Percentiles rank a stretch among this genome's conserved stretches.
phyloP scores from a whole-genome alignment of 2,888 invertebrate genomes.

The Cremastobaeus sp. region DNA sequence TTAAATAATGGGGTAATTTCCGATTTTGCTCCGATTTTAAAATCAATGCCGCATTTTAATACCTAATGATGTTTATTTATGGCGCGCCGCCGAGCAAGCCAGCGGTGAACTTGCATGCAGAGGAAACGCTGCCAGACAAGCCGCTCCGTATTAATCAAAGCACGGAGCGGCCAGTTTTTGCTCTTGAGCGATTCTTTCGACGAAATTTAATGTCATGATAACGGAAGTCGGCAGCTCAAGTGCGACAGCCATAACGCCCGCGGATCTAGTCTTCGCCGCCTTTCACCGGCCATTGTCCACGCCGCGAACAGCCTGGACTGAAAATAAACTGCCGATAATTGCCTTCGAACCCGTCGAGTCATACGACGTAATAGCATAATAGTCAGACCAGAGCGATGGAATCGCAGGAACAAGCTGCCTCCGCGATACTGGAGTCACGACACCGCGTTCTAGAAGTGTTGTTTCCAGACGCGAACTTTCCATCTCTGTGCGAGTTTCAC shows the following conservation, averaged over 20 bases:
- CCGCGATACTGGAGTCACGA: slow-evolving; percentile 55
- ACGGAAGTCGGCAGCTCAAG: slow-evolving; percentile 51
- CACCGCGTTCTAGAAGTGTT: slow-evolving; percentile 44
- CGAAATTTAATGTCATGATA: slow-evolving; percentile 47
- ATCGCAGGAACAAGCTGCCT: slow-evolving; percentile 67
- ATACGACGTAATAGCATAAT: slow-evolving; percentile 72
- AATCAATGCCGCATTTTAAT: too few species aligned
- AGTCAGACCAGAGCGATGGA: slow-evolving; percentile 69
- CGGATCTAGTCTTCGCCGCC: slow-evolving; percentile 72
- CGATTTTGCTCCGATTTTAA: background rate
- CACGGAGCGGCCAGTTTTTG: background rate
- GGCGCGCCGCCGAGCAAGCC: too few species aligned
- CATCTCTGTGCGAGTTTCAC: slow-evolving; percentile 23
- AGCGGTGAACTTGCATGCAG: too few species aligned
- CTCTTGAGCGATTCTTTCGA: slow-evolving; percentile 21
- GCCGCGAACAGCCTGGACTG: slow-evolving; percentile 60
- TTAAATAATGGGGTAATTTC: background rate
- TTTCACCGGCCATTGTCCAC: slow-evolving; percentile 75
- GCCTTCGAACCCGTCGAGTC: slow-evolving; percentile 72
- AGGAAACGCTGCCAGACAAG: too few species aligned
- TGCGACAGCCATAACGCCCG: slow-evolving; percentile 65
- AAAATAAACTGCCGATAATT: slow-evolving; percentile 74
- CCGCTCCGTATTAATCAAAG: slow-evolving; percentile 21
- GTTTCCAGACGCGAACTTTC: slow-evolving; percentile 39
- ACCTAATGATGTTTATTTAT: too few species aligned